Evolutionary conservation across 1,140 invertebrate species (phyloP).

Genomic region (Drosophila trapezifrons): DNA sequence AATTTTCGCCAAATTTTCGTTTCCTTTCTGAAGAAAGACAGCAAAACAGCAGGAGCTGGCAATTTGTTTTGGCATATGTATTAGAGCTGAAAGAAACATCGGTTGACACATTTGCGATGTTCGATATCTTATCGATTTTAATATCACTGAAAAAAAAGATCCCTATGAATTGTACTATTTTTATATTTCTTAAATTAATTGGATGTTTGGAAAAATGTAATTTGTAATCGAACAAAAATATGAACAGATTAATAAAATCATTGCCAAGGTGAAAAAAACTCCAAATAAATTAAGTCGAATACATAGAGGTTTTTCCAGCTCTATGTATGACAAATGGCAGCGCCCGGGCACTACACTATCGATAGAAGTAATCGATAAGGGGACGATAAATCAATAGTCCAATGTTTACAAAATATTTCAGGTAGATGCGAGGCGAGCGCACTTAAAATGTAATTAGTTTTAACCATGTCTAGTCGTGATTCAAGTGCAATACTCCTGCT

Average conservation of each 20-base stretch:
- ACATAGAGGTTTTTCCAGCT: background rate
- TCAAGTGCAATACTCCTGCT: conserved; percentile 51
- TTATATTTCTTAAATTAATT: too few relatives aligned
- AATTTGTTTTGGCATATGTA: conserved; percentile 51
- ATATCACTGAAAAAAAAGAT: background rate
- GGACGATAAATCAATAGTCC: conserved; percentile 65
- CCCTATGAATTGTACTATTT: too few relatives aligned
- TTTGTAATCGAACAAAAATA: too few relatives aligned
- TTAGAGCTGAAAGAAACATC: conserved; percentile 9
- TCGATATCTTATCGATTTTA: background rate
- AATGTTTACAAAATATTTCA: conserved; percentile 64
- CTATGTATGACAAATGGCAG: conserved; percentile 27
- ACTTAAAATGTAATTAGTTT: conserved; percentile 19
- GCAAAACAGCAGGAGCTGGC: conserved; percentile 21
- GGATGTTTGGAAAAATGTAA: too few relatives aligned
- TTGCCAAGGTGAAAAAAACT: background rate
- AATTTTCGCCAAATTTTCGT: conserved; percentile 4
- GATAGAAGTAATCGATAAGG: background rate
- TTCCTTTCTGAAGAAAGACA: conserved; percentile 12
- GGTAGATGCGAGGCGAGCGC: background rate
- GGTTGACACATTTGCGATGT: background rate
- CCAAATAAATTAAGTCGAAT: too few relatives aligned
- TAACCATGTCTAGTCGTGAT: conserved; percentile 37
- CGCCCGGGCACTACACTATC: conserved; percentile 11
- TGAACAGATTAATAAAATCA: too few relatives aligned